Evolutionary conservation across 2,888 invertebrate species (phyloP).

Genomic region (Meloe dianella): DNA sequence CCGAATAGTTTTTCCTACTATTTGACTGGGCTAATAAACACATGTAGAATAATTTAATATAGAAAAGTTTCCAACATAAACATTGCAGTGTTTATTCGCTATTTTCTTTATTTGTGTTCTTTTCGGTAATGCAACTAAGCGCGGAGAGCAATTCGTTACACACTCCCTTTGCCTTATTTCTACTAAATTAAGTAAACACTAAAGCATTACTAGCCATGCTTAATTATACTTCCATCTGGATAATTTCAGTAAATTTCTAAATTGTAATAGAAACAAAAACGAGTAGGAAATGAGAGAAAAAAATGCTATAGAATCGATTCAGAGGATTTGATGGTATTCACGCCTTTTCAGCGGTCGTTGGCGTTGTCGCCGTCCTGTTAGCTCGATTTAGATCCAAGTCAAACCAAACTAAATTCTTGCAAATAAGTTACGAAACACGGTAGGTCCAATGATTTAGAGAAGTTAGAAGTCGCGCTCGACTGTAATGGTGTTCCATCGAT

Average conservation of each 20-base stretch:
- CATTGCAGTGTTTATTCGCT: constrained; percentile 41
- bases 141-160: constrained; percentile 28
- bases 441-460: constrained; percentile 54
- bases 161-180: constrained; percentile 27
- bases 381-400: constrained; percentile 11
- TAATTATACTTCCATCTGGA: constrained; percentile 12
- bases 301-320: background rate
- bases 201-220: constrained; percentile 10
- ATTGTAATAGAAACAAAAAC: background rate
- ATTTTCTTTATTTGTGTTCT: constrained; percentile 45
- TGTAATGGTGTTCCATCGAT: constrained; percentile 62
- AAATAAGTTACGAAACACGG: constrained; percentile 49
- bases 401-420: constrained; percentile 39
- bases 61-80: constrained; percentile 41
- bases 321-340: background rate
- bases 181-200: constrained; percentile 33
- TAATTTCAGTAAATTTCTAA: constrained; percentile 5
- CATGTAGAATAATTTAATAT: constrained; percentile 42
- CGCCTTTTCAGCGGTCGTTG: constrained; percentile 13
- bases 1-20: constrained; percentile 39
- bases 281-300: background rate
- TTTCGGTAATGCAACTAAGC: constrained; percentile 38
- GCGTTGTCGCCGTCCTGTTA: constrained; percentile 7
- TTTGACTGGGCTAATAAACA: constrained; percentile 43
- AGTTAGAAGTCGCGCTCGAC: constrained; percentile 57